Base-by-base conservation (phyloP, 2,888 invertebrate genomes). In the Galerucella pusilla region DNA sequence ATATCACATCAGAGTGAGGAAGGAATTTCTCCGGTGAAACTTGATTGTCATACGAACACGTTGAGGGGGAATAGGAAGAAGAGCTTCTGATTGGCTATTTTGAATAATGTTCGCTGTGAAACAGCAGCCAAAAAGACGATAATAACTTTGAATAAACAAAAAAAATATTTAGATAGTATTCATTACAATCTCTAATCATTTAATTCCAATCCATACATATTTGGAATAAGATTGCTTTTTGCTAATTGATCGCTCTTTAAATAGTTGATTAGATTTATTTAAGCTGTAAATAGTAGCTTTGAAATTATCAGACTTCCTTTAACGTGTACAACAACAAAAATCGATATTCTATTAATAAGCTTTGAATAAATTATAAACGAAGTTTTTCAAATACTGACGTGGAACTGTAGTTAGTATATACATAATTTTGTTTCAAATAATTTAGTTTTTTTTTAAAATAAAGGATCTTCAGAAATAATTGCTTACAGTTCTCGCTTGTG, bases 291-390 rank as follows among this genome's bases (percentile, higher is more conserved):
- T 45, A 20, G 64, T 12, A 11, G 64, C 35, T 71, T 52, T 35
- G 64, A 16, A 70, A 64, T 64, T 35, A 25, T 69, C 60, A 25
- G 64, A 71, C 70, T 63, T 71, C 70, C 16, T 52, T 63, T 11
- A 65, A 46, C 70, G 64, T 35, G 49, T 64, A 63, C 20, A 16
- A 49, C n/a, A 7, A 20, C 0, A 11, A 11, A 20, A 46, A 67
- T 74, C 74, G 70, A 74, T 71, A 66, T 71, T 71, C 74, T 74
- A 74, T 67, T 74, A 71, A 71, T 72, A 74, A 71, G 57, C 46
- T 74, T 65, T 52, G 12, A 61, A 20, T 67, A 66, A 74, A 74
- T 74, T 74, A 74, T 64, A 71, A 45, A 74, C 57, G 68, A 70
- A 69, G 65, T 20, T 45, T 61, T 63, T 71, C 61, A 61, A 74